Base-by-base conservation (phyloP, 2,888 invertebrate genomes). In the Macrosiphum euphorbiae region DNA sequence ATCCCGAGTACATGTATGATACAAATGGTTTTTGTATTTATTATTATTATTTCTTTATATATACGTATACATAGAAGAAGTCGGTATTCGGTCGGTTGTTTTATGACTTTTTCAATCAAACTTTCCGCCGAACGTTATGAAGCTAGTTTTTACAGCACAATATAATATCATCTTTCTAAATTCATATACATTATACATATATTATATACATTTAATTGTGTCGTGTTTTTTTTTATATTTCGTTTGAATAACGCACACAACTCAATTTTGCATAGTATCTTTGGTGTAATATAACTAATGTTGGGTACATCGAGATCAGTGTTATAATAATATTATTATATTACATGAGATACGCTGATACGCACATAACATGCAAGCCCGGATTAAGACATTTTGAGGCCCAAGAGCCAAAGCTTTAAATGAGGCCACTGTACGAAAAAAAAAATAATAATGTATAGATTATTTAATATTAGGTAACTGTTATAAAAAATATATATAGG, bases 21-120 rank as follows among this genome's bases (percentile, higher is more conserved):
- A 44, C 24, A 61, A 94, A 90, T 86, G 50, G 86, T 58, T 90
- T 92, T 85, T n/a, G 58, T 67, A 61, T 90, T 89, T 88, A 55
- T 94, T 90, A 86, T 89, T 93, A 84, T 93, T 35, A 67, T 89
- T 90, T 67, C 50, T 67, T 94, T 61, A 90, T 78, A 78, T 78
- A 41, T 8, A n/a, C n/a, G 35, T 78, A 78, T 8, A 78, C 35
- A 78, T 87, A 67, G 50, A 89, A 85, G 67, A 44, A 84, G 13
- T 55, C 55, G 20, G 55, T 50, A 86, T 90, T 86, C 26, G 52
- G 47, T 50, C 50, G 50, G 86, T 87, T 86, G 35, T 94, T 94
- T 87, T 94, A 94, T 94, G 86, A 87, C 94, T 87, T 90, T 90
- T 94, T 94, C 94, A 94, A 94, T 94, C 90, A 94, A 90, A 94